Conservation (phyloP, 2,797 vertebrate species). For the Tokudaia muenninki region DNA sequence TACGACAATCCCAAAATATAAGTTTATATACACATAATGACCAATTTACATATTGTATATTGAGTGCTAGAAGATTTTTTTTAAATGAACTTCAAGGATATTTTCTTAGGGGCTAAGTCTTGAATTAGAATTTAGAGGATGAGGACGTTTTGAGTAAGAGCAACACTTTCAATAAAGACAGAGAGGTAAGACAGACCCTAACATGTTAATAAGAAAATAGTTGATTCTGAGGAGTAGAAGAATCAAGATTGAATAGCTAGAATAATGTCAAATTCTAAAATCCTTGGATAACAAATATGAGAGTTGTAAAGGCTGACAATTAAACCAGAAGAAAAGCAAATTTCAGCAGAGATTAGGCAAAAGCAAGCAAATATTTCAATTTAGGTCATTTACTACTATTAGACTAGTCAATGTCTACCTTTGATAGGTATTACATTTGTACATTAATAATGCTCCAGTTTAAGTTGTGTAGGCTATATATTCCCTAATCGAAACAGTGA, state of each 20-base stretch:
- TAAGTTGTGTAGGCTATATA: conserved; percentile 38
- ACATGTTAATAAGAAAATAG: background rate
- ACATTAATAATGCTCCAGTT: conserved; percentile 25
- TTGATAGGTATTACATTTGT: background rate
- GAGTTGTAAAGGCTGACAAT: conserved; percentile 21
- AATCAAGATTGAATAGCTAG: background rate
- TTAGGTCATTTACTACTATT: conserved; percentile 30
- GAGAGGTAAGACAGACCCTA: background rate
- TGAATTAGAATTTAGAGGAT: background rate
- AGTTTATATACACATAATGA: conserved; percentile 26
- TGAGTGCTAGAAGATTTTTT: background rate
- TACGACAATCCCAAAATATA: background rate
- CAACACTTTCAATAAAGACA: conserved; percentile 33
- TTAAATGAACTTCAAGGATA: background rate
- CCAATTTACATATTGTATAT: background rate
- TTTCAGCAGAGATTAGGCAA: conserved; percentile 56
- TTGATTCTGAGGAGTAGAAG: background rate
- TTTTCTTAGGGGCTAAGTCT: background rate
- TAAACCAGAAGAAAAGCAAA: conserved; percentile 12
- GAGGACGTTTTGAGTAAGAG: conserved; percentile 16
- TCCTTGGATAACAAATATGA: background rate
- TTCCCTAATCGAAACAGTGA: conserved; percentile 36
- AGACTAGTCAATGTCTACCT: background rate
- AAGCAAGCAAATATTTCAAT: conserved; percentile 50
- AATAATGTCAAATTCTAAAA: background rate